Base-by-base conservation (phyloP, 2,888 invertebrate species). In the Alentia gelatinosa region DNA sequence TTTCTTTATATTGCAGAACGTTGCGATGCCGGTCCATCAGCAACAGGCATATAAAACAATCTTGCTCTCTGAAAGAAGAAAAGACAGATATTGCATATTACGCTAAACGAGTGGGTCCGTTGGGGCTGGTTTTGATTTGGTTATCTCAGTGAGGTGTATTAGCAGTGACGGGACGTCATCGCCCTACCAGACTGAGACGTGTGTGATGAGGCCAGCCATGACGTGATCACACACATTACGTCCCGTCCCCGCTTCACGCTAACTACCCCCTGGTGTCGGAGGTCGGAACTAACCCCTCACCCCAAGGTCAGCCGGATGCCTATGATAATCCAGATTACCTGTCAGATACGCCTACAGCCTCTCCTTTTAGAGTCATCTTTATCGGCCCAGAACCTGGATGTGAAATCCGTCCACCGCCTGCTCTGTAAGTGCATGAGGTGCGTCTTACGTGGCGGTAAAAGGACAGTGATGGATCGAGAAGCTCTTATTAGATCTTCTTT, bases 1-100 rank as follows among this genome's bases (percentile, higher is more conserved):
- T 90, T 83, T 90, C 90, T 90, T 90, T 90, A 74, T 90, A 90
- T 63, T 90, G 90, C 42, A 90, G 33, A 37, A 90, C 74, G 79
- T 90, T 90, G n/a, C 30, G 39, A 83, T 90, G 90, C 23, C 39
- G 90, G 15, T 15, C 26, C 79, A 90, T 90, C 42, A 90, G 42
- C 33, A 90, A 56, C 79, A 90, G 75, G 30, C 90, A 90, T 42
- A 42, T 7, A 50, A 47, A 90, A 37, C 90, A 90, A 50, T 86
- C 86, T 42, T 30, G 47, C 9, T 86, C 86, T 26, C 86, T 86
- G 86, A 42, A 86, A 86, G 50, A 30, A 42, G 47, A 47, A 42
- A 42, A 86, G 50, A 86, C 47, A 86, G 50, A 86, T 79, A 79
- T 79, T 79, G 79, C 79, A 79, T 79, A 79, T 79, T 79, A 79